Evolutionary conservation across 1,140 invertebrate genomes (phyloP).

Genomic region (Zaprionus tsacasi): DNA sequence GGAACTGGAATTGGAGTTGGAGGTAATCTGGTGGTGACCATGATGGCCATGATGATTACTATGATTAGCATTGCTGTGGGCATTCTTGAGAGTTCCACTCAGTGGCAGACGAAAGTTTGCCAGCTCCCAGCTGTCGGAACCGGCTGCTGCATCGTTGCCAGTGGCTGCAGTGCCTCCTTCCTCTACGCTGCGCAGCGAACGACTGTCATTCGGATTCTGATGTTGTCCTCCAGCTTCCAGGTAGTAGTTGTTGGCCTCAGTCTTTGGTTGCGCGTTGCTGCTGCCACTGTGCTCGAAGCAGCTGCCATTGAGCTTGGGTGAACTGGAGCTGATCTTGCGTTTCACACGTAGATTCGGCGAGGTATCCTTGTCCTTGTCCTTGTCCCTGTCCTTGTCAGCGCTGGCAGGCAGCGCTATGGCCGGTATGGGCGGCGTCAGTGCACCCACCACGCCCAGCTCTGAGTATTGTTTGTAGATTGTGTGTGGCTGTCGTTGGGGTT

Average conservation of each 20-base stretch:
- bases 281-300: conserved; percentile 47
- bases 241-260: conserved; percentile 63
- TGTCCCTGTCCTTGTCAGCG: not conserved
- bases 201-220: conserved; percentile 54
- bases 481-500: conserved; percentile 57
- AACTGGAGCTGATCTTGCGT: conserved; percentile 80
- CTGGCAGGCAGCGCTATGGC: conserved; percentile 43
- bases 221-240: conserved; percentile 48
- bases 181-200: conserved; percentile 60
- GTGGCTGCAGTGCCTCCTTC: not conserved
- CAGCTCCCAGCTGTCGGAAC: conserved; percentile 65
- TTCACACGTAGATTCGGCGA: conserved; percentile 71
- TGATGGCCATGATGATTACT: conserved; percentile 50
- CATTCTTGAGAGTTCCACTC: conserved; percentile 72
- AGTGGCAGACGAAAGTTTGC: conserved; percentile 75
- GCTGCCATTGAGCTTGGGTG: conserved; percentile 74
- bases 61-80: conserved; percentile 27
- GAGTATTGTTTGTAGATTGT: conserved; percentile 70
- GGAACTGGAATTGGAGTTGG: conserved; percentile 74
- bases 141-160: conserved; percentile 11
- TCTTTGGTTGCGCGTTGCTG: conserved; percentile 53
- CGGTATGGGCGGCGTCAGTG: conserved; percentile 33
- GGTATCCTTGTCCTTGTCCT: conserved; percentile 22
- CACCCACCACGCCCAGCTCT: conserved; percentile 51
- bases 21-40: conserved; percentile 25